phyloP scores from a whole-genome alignment of 1,140 invertebrate genomes.

The Leptopilina boulardi region DNA sequence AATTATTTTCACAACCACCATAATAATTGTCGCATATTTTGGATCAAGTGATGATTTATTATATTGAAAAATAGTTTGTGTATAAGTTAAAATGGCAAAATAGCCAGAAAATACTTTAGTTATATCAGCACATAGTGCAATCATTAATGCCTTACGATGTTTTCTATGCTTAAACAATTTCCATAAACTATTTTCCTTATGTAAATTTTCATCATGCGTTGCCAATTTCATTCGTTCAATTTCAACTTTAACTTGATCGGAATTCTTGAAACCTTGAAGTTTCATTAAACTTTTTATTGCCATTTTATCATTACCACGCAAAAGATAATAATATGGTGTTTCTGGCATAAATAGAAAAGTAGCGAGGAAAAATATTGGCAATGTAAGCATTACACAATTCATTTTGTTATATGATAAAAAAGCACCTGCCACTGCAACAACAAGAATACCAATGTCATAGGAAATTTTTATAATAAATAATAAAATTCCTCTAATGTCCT shows the following conservation, averaged over 20 bases:
- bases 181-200: not conserved
- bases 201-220: not conserved
- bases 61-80: not conserved
- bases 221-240: not conserved
- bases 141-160: not conserved
- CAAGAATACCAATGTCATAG: slow-evolving; percentile 8
- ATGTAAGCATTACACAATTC: slow-evolving; percentile 6
- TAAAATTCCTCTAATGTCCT: not conserved
- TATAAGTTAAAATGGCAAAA: slow-evolving; percentile 6
- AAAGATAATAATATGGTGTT: not conserved
- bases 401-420: not conserved
- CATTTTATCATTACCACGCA: not conserved
- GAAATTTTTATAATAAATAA: slow-evolving; percentile 20
- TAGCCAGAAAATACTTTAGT: slow-evolving; percentile 19
- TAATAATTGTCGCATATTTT: slow-evolving; percentile 79
- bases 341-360: slow-evolving; percentile 13
- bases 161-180: not conserved
- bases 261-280: slow-evolving; percentile 3
- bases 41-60: not conserved
- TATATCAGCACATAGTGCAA: slow-evolving; percentile 2
- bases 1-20: slow-evolving; percentile 86
- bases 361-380: not conserved
- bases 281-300: not conserved
- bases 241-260: not conserved
- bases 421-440: not conserved